phyloP scores from a whole-genome alignment of 2,888 invertebrate genomes.

The Seira musarum region DNA sequence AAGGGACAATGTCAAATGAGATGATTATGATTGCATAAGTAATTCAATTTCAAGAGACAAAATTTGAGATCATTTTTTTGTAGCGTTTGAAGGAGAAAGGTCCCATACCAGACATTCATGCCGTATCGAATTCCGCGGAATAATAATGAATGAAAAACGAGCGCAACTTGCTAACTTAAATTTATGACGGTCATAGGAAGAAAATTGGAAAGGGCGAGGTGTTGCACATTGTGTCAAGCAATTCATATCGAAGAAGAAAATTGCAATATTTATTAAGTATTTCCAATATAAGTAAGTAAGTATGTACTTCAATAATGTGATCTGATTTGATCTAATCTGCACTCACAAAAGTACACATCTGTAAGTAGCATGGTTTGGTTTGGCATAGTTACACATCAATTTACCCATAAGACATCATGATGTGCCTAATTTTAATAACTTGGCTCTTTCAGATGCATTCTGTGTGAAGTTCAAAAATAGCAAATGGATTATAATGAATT shows the following conservation, averaged over 20 bases:
- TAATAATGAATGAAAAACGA: conserved; percentile 8
- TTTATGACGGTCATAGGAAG: conserved; percentile 45
- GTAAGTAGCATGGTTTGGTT: background rate
- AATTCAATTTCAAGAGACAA: background rate
- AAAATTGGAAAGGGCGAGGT: conserved; percentile 47
- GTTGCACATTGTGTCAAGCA: conserved; percentile 33
- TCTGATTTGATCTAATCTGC: too few species aligned
- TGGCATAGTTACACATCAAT: background rate
- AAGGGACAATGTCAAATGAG: conserved; percentile 41
- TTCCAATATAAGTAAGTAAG: background rate
- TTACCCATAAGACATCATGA: background rate
- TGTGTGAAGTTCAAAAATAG: conserved; percentile 2
- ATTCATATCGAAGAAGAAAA: conserved; percentile 5
- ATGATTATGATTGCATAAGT: background rate
- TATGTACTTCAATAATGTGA: too few species aligned
- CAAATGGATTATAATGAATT: background rate
- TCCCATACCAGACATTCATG: background rate
- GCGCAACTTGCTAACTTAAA: background rate
- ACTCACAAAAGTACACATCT: too few species aligned
- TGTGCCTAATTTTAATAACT: too few species aligned
- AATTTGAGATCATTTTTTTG: conserved; percentile 18
- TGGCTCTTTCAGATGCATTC: too few species aligned
- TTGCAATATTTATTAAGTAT: background rate
- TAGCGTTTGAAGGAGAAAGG: conserved; percentile 36
- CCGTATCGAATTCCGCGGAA: conserved; percentile 28